Percentiles rank a stretch among this genome's conserved stretches.
phyloP scores from a whole-genome alignment of 2,888 invertebrate species.

The Pardosa pseudoannulata region DNA sequence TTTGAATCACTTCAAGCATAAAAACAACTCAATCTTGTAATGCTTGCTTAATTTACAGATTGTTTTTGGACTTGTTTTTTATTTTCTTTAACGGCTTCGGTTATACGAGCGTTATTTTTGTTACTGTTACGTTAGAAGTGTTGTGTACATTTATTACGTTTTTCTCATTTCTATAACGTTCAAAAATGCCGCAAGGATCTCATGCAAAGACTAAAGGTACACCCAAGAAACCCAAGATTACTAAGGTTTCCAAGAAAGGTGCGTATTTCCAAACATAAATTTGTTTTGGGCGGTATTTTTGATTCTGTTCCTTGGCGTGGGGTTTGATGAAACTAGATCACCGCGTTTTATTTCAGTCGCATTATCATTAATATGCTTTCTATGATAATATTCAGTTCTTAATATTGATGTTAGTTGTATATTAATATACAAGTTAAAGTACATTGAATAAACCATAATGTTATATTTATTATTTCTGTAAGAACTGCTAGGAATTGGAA shows the following conservation, averaged over 20 bases:
- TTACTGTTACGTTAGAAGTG: neutral
- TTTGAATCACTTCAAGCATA: neutral
- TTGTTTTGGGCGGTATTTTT: conserved; percentile 1
- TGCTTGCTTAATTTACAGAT: neutral
- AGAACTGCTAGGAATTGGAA: too few relatives aligned
- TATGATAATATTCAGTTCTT: too few relatives aligned
- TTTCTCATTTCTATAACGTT: neutral
- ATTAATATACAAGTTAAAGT: too few relatives aligned
- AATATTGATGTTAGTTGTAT: too few relatives aligned
- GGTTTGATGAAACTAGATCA: neutral
- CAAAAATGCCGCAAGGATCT: conserved; percentile 30
- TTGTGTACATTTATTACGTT: neutral
- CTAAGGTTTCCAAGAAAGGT: conserved; percentile 58
- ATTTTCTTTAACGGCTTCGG: conserved; percentile 11
- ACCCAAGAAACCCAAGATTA: conserved; percentile 52
- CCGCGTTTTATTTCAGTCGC: neutral
- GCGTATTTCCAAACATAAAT: neutral
- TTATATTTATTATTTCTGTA: too few relatives aligned
- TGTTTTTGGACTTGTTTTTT: neutral
- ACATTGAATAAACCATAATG: too few relatives aligned
- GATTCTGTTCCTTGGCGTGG: neutral
- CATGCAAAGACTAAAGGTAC: conserved; percentile 45
- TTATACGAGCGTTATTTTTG: conserved; percentile 10
- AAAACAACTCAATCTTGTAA: neutral
- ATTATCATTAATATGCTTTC: neutral